A percentile compares a stretch with the other conserved stretches of the same genome.
Conservation (phyloP, 2,113 vertebrate species). For the Lonchura striata region DNA sequence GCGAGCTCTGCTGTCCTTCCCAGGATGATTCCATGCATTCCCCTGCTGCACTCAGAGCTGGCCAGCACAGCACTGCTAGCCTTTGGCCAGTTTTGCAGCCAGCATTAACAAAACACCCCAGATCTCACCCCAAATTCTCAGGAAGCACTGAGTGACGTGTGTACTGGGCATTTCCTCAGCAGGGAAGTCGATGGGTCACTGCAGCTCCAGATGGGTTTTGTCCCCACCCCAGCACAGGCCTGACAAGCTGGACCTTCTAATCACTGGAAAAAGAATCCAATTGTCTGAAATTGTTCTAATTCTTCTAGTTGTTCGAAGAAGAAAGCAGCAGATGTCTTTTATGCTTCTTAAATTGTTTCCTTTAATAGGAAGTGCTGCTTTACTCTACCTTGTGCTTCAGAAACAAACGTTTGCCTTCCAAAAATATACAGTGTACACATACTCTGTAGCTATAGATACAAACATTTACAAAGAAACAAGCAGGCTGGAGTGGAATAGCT, state of each 20-base stretch:
- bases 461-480: slow-evolving; percentile 9
- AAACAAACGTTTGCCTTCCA: not conserved
- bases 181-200: not conserved
- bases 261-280: not conserved
- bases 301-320: not conserved
- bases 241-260: not conserved
- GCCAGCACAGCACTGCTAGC: not conserved
- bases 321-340: not conserved
- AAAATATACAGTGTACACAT: slow-evolving; percentile 30
- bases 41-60: rapidly evolving
- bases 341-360: not conserved
- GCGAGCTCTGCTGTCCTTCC: not conserved
- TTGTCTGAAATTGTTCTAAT: not conserved
- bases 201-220: not conserved
- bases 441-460: slow-evolving; percentile 20
- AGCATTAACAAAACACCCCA: not conserved
- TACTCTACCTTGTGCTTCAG: not conserved
- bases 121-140: not conserved
- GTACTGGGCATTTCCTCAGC: not conserved
- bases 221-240: not conserved
- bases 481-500: not conserved
- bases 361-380: slow-evolving; percentile 29
- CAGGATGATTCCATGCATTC: rapidly evolving
- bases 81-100: not conserved
- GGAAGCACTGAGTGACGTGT: not conserved